Evolutionary conservation across 2,113 vertebrate genomes (phyloP), one percentile per base, ranked within the genome.

Genomic region (Etia nguti): DNA sequence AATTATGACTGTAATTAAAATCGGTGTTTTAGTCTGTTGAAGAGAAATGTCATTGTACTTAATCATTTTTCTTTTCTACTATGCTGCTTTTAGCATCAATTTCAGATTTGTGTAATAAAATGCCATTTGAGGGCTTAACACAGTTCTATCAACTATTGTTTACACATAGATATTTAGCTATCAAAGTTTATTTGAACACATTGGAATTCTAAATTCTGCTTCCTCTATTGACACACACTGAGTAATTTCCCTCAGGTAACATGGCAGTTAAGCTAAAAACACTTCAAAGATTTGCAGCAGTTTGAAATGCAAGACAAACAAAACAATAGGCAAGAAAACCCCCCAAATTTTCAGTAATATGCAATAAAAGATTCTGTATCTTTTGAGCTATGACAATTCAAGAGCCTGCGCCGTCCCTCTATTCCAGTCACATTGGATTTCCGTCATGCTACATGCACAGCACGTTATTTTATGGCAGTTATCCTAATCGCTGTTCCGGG

Each of bases 351-450:
- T 16, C 18, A 52, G 43, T 62, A 81, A 79, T 12, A 75, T 20
- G 24, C 43, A 48, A 60, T 73, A 59, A 36, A 55, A 16, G 34
- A 29, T 41, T 88, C 57, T 79, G 48, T 50, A 46, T 80, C 36
- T 77, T 24, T 48, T 50, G 43, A 50, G 43, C 24, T 50, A 77
- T 4, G 43, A 48, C 10, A 77, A 50, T 84, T 36, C 6, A 59
- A 84, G 68, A 83, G 82, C 34, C 60, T 57, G 36, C 29, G 8
- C 50, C 79, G 84, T 87, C 73, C 77, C 57, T 70, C 55, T 48
- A 48, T 20, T 86, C 79, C 82, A 88, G 92, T 81, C 90, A 86
- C 75, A 84, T 31, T 90, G 46, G 52, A 87, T 90, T 87, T 79
- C 54, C 83, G 80, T 91, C 82, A 88, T 38, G 24, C 60, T 56